Conservation (phyloP, 2,797 vertebrate genomes). For the Vultur gryphus region DNA sequence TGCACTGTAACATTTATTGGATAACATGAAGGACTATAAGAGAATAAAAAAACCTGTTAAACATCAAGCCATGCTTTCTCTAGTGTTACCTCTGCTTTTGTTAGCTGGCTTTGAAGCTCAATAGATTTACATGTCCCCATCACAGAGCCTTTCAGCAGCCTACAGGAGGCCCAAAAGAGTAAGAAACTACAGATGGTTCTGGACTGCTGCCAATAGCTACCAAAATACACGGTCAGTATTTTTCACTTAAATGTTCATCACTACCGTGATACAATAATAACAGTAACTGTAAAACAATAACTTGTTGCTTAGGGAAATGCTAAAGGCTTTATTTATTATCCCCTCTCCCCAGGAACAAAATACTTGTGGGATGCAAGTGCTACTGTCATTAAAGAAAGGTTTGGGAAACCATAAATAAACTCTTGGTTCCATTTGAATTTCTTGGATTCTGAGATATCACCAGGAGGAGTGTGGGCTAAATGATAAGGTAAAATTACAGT, state of each 20-base stretch:
- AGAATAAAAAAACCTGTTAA: neutral
- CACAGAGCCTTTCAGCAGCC: neutral
- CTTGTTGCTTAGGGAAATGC: neutral
- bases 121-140: neutral
- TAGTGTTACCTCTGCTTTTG: neutral
- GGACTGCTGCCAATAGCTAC: neutral
- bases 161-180: neutral
- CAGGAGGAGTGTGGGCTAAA: constrained; percentile 1
- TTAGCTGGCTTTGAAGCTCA: neutral
- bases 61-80: neutral
- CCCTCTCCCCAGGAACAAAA: neutral
- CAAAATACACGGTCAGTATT: neutral
- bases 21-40: neutral
- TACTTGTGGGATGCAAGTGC: neutral
- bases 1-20: neutral
- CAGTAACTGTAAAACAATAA: neutral
- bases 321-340: neutral
- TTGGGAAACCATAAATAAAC: neutral
- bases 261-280: neutral
- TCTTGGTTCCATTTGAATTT: neutral
- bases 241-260: neutral
- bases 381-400: neutral
- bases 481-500: neutral
- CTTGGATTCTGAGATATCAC: neutral
- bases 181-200: neutral